These are phyloP conservation scores for Argyrosomus regius DNA, from an alignment of 2,797 vertebrate species.

Conservation along the genomic window DNA sequence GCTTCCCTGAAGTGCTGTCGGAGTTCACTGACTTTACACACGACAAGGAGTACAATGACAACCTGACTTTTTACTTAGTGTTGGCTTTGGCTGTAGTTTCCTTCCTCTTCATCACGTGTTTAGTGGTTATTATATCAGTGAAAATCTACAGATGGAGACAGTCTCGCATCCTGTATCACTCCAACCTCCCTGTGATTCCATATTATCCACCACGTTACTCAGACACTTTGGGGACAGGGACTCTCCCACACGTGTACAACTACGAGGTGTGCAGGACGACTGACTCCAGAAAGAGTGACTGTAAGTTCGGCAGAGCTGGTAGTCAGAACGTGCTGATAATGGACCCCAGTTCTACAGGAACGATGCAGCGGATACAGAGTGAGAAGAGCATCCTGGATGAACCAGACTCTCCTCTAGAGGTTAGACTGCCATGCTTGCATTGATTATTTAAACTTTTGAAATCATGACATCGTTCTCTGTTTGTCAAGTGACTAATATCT, in stretches of 20 bases:
- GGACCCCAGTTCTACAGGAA: slow-evolving; percentile 25
- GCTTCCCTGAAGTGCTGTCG: slow-evolving; percentile 24
- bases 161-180: no score
- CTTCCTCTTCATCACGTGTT: slow-evolving; percentile 39
- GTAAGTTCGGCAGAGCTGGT: slow-evolving; percentile 36
- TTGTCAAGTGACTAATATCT: not conserved
- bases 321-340: slow-evolving; percentile 33
- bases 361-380: no score
- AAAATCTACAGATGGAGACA: slow-evolving; percentile 24
- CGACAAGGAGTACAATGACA: slow-evolving; percentile 35
- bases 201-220: slow-evolving; percentile 47
- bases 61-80: slow-evolving; percentile 35
- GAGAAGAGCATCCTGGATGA: no score
- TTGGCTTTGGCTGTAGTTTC: slow-evolving; percentile 32
- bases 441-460: not conserved
- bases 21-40: slow-evolving; percentile 27
- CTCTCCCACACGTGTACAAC: slow-evolving; percentile 43
- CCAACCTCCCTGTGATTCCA: not conserved
- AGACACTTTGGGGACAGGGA: slow-evolving; percentile 42
- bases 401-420: not conserved
- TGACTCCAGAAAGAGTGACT: slow-evolving; percentile 57
- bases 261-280: slow-evolving; percentile 56
- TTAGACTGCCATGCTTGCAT: not conserved
- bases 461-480: not conserved
- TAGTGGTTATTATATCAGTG: slow-evolving; percentile 38